phyloP scores from a whole-genome alignment of 2,888 invertebrate genomes.

The Augiades crinisus region DNA sequence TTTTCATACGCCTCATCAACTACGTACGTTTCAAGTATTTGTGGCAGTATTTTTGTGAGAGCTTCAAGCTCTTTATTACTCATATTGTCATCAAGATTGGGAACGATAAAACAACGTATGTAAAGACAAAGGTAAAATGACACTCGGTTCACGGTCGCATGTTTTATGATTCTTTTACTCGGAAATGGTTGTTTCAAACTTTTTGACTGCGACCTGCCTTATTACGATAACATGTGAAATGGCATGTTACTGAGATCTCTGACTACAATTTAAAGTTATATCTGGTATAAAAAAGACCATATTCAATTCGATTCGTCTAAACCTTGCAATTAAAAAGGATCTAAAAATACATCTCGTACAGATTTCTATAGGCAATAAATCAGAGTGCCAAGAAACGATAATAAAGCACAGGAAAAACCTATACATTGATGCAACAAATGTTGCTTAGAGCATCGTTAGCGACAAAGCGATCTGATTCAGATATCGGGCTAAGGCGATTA shows the following conservation, averaged over 20 bases:
- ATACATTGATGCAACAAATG: constrained; percentile 28
- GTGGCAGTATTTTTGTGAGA: constrained; percentile 39
- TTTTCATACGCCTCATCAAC: not conserved
- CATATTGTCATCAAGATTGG: constrained; percentile 67
- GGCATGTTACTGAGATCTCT: not conserved
- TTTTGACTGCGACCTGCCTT: constrained; percentile 1
- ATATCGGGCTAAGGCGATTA: constrained; percentile 58
- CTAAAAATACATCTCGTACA: no score
- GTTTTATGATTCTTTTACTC: constrained; percentile 45
- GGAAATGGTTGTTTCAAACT: constrained; percentile 35
- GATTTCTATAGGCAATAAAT: constrained; percentile 22
- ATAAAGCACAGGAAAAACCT: constrained; percentile 19
- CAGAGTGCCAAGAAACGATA: constrained; percentile 17
- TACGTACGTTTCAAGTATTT: constrained; percentile 17
- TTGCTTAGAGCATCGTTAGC: constrained; percentile 51
- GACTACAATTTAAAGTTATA: no score
- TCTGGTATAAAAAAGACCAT: no score
- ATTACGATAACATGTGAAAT: constrained; percentile 3
- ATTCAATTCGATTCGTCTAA: no score
- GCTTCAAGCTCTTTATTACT: constrained; percentile 63
- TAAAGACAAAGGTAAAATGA: constrained; percentile 55
- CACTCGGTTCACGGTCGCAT: constrained; percentile 48
- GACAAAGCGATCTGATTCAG: constrained; percentile 62
- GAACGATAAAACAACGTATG: constrained; percentile 42
- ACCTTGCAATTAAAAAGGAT: no score